These are phyloP conservation scores for Lepilemur septentrionalis DNA, from an alignment of 2,797 vertebrate species.

Conservation along the genomic window DNA sequence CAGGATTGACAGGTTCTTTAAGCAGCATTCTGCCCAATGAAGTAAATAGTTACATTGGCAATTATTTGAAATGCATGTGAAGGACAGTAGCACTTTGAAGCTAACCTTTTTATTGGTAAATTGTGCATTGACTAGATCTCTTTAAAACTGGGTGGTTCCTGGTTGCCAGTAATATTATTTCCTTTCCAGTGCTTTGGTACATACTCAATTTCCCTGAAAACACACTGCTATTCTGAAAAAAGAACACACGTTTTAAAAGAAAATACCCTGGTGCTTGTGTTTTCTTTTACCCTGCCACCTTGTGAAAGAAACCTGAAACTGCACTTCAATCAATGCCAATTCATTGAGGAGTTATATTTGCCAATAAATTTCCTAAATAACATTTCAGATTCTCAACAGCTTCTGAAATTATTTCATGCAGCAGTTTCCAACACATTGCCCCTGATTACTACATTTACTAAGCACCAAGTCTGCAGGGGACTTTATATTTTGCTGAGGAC, in stretches of 20 bases:
- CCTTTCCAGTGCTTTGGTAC: neutral
- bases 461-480: neutral
- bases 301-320: conserved; percentile 19
- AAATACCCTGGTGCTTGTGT: neutral
- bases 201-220: neutral
- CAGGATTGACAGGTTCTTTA: conserved; percentile 49
- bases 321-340: neutral
- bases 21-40: conserved; percentile 37
- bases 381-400: neutral
- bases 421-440: neutral
- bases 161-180: neutral
- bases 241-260: neutral
- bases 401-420: neutral
- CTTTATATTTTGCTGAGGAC: neutral
- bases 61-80: conserved; percentile 48
- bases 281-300: neutral
- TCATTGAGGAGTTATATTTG: neutral
- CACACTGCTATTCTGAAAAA: neutral
- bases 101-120: conserved; percentile 3
- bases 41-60: neutral
- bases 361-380: neutral
- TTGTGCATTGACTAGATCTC: neutral
- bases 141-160: neutral
- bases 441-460: neutral
- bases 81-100: conserved; percentile 18